Conservation (phyloP, 2,113 vertebrate genomes). For the Naja naja region DNA sequence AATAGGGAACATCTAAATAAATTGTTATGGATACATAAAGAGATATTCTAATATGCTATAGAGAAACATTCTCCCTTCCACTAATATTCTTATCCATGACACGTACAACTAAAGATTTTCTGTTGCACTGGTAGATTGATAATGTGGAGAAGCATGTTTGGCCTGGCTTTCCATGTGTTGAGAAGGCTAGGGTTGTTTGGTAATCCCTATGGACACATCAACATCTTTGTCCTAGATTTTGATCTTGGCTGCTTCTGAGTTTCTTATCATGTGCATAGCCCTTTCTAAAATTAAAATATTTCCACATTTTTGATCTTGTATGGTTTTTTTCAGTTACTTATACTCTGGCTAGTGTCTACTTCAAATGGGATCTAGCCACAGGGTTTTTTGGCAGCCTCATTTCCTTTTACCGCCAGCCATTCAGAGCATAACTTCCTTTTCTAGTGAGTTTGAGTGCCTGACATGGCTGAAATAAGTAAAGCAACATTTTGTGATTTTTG, state of each 20-base stretch:
- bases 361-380: neutral
- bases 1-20: neutral
- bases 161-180: neutral
- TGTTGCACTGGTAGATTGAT: neutral
- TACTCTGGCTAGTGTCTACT: neutral
- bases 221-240: neutral
- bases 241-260: neutral
- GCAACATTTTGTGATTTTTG: neutral
- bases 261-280: neutral
- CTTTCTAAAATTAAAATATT: neutral
- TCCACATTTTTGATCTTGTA: neutral
- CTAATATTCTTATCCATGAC: neutral
- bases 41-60: neutral
- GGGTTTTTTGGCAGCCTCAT: neutral
- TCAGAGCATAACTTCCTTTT: neutral
- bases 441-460: neutral
- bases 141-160: neutral
- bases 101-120: neutral
- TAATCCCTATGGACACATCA: neutral
- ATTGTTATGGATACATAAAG: neutral
- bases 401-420: neutral
- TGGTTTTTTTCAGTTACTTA: neutral
- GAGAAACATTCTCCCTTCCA: neutral
- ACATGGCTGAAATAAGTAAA: neutral
- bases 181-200: neutral